Conservation (phyloP, 2,888 invertebrate genomes). For the Elegia similella region DNA sequence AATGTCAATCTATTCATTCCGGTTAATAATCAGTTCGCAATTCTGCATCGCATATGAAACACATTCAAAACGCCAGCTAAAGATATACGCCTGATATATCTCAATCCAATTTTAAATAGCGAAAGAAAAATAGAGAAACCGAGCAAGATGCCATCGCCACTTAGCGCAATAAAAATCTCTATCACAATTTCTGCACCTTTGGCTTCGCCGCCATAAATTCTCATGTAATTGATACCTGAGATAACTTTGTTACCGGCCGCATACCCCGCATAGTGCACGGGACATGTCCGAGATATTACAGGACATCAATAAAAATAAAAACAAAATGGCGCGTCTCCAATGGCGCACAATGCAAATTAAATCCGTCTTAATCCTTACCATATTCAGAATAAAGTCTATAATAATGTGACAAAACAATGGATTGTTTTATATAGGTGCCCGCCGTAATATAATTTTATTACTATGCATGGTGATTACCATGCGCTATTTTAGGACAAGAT, state of each 20-base stretch:
- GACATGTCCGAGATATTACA: conserved; percentile 57
- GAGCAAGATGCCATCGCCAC: conserved; percentile 13
- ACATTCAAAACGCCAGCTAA: not conserved
- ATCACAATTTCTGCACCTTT: conserved; percentile 19
- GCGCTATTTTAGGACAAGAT: conserved; percentile 54
- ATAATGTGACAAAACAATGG: conserved; percentile 21
- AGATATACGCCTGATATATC: conserved; percentile 7
- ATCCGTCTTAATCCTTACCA: conserved; percentile 29
- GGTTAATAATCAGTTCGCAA: not conserved
- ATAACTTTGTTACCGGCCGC: conserved; percentile 46
- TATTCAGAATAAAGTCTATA: conserved; percentile 24
- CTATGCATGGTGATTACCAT: conserved; percentile 50
- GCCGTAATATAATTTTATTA: conserved; percentile 62
- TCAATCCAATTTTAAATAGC: conserved; percentile 5
- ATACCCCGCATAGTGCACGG: conserved; percentile 63
- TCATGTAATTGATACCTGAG: conserved; percentile 26
- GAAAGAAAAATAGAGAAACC: not conserved
- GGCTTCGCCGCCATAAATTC: conserved; percentile 24
- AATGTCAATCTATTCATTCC: not conserved
- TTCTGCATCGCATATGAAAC: not conserved
- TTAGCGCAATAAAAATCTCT: conserved; percentile 15
- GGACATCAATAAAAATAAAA: conserved; percentile 46
- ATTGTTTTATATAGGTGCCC: conserved; percentile 32
- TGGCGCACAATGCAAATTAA: conserved; percentile 47
- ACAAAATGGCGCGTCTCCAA: conserved; percentile 43